Evolutionary conservation across 2,797 vertebrate genomes (phyloP), one percentile per base, ranked within the genome.

Genomic region (Crocodylus rhombifer): DNA sequence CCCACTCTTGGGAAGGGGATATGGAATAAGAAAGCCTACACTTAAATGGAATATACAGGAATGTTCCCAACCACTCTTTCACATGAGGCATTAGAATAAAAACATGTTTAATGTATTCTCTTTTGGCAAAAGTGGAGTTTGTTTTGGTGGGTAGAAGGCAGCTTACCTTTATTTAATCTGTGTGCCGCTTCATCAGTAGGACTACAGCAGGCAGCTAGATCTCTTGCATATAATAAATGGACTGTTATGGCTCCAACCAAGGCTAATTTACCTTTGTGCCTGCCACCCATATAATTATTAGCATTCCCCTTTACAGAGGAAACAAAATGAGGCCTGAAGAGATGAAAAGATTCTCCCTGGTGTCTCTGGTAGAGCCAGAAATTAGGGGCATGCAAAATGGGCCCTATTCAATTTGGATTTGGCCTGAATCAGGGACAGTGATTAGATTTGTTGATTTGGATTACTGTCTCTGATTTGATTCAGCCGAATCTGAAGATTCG

Each of bases 41-140:
- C 62, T 16, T 67, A 17, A 28, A 15, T 10, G 0, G 1, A 8
- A 18, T 3, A 18, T 20, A 16, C 56, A 56, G n/a, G 71, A 67
- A 12, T 76, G 82, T 76, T 57, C 0, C 0, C 33, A 57, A 10
- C 51, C 61, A 0, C 30, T 85, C 26, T 65, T 60, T 4, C 42
- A 42, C 42, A 42, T 9, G 42, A 42, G 42, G 8, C 42, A 42
- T 7, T 42, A 42, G 42, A 42, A 42, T 42, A 9, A 42, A 42
- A 42, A 42, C 42, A 42, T 42, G 42, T 42, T 16, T 26, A 33
- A 33, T 20, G 21, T 60, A 33, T 3, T n/a, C 74, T 3, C 0
- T 0, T 33, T 1, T 21, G 5, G 9, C 0, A 18, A 74, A 12
- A 64, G 8, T 33, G 67, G 28, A 1, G 36, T n/a, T 84, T 14